phyloP scores from a whole-genome alignment of 2,797 vertebrate species.

The Micrastur ruficollis region DNA sequence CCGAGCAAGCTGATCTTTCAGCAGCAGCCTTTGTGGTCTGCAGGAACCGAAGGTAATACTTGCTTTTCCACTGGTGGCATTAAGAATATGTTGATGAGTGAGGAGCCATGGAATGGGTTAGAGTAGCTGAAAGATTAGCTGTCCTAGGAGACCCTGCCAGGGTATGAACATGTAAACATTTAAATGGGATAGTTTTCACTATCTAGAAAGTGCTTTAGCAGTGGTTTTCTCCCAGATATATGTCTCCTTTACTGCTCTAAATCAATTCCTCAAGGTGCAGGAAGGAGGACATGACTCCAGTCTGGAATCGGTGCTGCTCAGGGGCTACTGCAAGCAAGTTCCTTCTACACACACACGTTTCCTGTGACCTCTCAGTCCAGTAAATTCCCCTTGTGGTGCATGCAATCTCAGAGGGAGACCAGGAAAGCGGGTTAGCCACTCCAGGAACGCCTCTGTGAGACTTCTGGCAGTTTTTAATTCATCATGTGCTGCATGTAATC shows the following conservation, averaged over 20 bases:
- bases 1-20: background rate
- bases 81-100: background rate
- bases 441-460: background rate
- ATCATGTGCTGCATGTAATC: background rate
- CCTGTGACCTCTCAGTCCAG: background rate
- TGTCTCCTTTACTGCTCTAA: background rate
- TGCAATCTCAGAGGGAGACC: background rate
- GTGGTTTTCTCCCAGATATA: background rate
- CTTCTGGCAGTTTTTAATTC: slow-evolving; percentile 22
- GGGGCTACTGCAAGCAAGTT: background rate
- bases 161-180: background rate
- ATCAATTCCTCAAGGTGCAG: background rate
- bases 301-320: background rate
- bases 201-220: background rate
- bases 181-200: background rate
- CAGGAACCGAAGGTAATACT: background rate
- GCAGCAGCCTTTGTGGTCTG: background rate
- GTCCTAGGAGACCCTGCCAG: background rate
- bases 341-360: background rate
- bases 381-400: background rate
- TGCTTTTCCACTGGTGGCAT: background rate
- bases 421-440: background rate
- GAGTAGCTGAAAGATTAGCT: background rate
- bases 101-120: background rate
- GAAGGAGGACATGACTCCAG: background rate